Evolutionary conservation across 2,797 vertebrate genomes (phyloP), one percentile per base, ranked within the genome.

Genomic region (Toxotes lorentzi): DNA sequence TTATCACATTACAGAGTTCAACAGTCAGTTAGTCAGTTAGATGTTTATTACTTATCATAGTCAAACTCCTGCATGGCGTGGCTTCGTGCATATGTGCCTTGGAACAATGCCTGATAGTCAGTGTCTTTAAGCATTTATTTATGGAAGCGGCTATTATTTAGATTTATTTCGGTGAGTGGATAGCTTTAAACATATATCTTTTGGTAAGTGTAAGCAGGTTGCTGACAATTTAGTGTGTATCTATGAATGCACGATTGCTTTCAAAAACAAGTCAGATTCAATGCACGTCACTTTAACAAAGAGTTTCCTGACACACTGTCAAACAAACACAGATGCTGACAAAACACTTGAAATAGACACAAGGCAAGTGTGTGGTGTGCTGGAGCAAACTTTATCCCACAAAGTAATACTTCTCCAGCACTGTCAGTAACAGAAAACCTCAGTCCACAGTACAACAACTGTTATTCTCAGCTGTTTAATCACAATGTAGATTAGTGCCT

Each of bases 21-120:
- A 81, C 76, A 74, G 72, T 77, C 78, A 65, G 56, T 63, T 34
- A 38, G 67, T 73, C 80, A 70, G 90, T 83, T 86, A 79, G 59
- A 79, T 56, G 64, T 70, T 75, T 69, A 11, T 7, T 53, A 82
- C 79, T 92, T 90, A 89, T 91, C 89, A 83, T 2, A 24, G 57
- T 61, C 73, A 70, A 84, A 85, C 83, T 86, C 73, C 79, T 86
- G 82, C 62, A 23, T 27, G 24, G 23, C 85, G 76, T 79, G 84
- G 81, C 65, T 77, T 73, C 48, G 67, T 38, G 59, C 30, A 30
- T 11, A 56, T 54, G 70, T 9, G 17, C 43, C 14, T 24, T 58
- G 51, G 59, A 86, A 41, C 57, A 67, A 73, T 23, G 24, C 41
- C 9, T 17, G 14, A 14, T 23, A 65, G 7, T 14, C 5, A 64